phyloP scores from a whole-genome alignment of 2,797 vertebrate genomes.

The Microctenopoma stevenorrisi region DNA sequence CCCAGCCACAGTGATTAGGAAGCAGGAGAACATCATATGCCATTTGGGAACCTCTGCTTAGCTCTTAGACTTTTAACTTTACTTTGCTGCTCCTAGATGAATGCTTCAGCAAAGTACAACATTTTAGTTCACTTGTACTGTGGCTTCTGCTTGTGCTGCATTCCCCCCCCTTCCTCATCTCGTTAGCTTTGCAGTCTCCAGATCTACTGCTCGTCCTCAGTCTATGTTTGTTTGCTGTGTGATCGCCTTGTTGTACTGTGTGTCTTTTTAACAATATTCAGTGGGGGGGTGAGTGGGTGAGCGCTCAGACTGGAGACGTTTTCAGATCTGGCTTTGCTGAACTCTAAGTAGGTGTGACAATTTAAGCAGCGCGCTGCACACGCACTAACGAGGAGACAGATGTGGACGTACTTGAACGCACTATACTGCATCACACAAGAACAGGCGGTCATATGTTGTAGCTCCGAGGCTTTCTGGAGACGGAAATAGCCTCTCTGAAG shows the following conservation, averaged over 20 bases:
- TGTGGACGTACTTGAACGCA: not conserved
- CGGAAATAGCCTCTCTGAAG: not conserved
- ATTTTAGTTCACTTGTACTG: conserved; percentile 6
- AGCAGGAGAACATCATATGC: conserved; percentile 8
- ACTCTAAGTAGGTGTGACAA: conserved; percentile 33
- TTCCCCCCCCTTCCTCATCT: conserved; percentile 26
- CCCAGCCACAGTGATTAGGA: conserved; percentile 33
- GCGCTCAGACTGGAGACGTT: conserved; percentile 37
- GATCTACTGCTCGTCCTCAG: conserved; percentile 18
- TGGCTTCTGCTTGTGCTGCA: not conserved
- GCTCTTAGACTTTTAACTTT: conserved; percentile 27
- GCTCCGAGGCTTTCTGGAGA: not conserved
- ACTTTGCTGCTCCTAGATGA: conserved; percentile 16
- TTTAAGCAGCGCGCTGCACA: not conserved
- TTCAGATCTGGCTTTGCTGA: conserved; percentile 22
- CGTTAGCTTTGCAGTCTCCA: conserved; percentile 24
- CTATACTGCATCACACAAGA: not conserved
- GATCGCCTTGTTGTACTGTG: conserved; percentile 36
- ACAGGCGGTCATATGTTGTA: not conserved
- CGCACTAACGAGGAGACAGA: conserved; percentile 18
- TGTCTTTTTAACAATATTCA: conserved; percentile 37
- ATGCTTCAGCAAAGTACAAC: conserved; percentile 3
- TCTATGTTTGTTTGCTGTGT: conserved; percentile 37
- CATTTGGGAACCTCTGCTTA: conserved; percentile 36
- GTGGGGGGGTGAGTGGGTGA: not conserved